Percentiles rank a stretch among this genome's conserved stretches.
Evolutionary conservation across 2,113 vertebrate species (phyloP).

Genomic region (Potamarius usumacintae): DNA sequence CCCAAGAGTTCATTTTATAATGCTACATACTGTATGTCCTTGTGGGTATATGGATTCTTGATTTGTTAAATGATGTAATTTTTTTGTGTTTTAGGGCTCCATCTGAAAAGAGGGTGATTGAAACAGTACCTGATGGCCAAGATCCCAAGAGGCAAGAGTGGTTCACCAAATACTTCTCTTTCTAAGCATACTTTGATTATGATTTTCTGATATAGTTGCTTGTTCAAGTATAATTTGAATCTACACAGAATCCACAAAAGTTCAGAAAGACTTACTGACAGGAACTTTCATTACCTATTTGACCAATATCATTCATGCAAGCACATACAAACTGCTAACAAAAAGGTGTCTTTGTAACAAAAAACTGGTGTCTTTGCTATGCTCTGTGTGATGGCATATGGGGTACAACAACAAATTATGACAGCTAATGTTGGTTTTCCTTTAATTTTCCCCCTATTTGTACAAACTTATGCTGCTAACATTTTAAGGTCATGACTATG

Average conservation of each 20-base stretch:
- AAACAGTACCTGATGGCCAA: constrained; percentile 75
- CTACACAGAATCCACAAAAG: constrained; percentile 25
- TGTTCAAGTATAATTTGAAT: neutral
- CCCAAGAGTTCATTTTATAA: no score
- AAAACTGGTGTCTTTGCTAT: neutral
- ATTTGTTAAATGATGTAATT: neutral
- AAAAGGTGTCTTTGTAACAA: neutral
- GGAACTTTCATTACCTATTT: neutral
- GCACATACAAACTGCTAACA: neutral
- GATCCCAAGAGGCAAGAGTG: constrained; percentile 85
- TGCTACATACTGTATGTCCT: neutral
- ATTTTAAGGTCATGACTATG: neutral
- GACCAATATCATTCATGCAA: neutral
- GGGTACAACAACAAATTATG: neutral
- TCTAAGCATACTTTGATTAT: constrained; percentile 70
- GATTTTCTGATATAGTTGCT: neutral
- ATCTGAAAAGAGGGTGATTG: constrained; percentile 72
- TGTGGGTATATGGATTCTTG: neutral
- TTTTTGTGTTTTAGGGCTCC: constrained; percentile 73
- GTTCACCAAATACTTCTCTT: constrained; percentile 98
- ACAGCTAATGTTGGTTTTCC: neutral
- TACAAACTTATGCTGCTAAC: neutral
- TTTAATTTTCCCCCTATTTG: neutral
- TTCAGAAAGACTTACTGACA: neutral
- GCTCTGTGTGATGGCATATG: neutral